Conservation (phyloP, 2,888 invertebrate genomes). For the Heliconius ethilla region DNA sequence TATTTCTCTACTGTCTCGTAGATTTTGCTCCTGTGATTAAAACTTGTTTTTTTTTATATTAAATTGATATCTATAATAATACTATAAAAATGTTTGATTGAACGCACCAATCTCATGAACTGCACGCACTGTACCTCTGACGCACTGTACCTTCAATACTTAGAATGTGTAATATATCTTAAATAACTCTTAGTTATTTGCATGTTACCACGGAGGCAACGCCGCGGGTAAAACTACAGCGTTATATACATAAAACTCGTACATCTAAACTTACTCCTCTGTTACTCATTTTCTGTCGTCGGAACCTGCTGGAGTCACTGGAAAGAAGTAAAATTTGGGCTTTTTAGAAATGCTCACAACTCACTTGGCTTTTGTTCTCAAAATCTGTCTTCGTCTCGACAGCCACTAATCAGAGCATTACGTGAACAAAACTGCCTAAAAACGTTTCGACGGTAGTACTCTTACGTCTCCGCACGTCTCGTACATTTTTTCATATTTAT, state of each 20-base stretch:
- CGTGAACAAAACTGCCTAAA: background rate
- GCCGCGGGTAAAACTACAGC: too few relatives aligned
- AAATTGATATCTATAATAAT: background rate
- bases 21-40: background rate
- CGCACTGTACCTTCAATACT: too few relatives aligned
- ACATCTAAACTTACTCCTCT: background rate
- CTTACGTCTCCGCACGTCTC: background rate
- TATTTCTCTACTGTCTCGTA: background rate
- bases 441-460: background rate
- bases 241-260: background rate
- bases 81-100: background rate
- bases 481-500: background rate
- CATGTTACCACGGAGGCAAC: too few relatives aligned
- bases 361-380: background rate
- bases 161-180: too few relatives aligned
- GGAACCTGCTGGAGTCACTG: too few relatives aligned
- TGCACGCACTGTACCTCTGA: background rate
- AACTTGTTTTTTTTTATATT: background rate
- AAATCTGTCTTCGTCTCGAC: conserved; percentile 5
- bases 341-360: background rate
- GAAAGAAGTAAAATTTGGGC: background rate
- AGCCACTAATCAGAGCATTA: conserved; percentile 8
- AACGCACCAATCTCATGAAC: background rate
- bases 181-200: too few relatives aligned
- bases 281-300: background rate